These are phyloP conservation scores for Eonycteris spelaea DNA, from an alignment of 2,113 vertebrate species.

Conservation along the genomic window DNA sequence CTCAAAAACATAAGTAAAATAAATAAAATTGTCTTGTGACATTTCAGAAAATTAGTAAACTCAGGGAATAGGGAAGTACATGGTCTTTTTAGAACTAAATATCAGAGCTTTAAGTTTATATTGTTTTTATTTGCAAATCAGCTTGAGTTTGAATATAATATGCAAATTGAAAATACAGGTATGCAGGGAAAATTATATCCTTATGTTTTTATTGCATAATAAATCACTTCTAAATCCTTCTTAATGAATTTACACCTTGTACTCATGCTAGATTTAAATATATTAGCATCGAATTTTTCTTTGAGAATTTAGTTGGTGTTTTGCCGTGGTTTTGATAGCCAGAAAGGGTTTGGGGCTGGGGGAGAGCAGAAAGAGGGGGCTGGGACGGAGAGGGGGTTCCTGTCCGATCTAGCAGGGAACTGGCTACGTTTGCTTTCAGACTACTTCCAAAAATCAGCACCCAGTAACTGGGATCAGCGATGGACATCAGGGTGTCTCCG, in stretches of 20 bases:
- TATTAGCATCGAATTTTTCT: background rate
- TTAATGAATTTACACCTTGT: slow-evolving; percentile 19
- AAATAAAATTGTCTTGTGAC: background rate
- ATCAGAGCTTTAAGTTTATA: background rate
- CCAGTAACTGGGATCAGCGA: background rate
- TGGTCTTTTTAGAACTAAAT: background rate
- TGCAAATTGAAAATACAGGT: slow-evolving; percentile 30
- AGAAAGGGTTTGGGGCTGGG: background rate
- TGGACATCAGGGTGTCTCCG: background rate
- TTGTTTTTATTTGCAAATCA: slow-evolving; percentile 34
- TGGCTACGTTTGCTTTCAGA: background rate
- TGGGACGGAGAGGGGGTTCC: rapidly evolving
- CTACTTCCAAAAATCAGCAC: background rate
- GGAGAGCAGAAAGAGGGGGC: rapidly evolving
- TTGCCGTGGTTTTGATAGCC: rapidly evolving
- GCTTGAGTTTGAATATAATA: slow-evolving; percentile 29
- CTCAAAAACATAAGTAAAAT: background rate
- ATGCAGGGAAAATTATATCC: background rate
- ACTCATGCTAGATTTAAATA: background rate
- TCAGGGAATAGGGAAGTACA: background rate
- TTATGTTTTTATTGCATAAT: background rate
- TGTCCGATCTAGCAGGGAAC: rapidly evolving
- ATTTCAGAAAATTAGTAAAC: background rate
- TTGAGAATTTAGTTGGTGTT: background rate
- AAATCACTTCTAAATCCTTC: slow-evolving; percentile 35